A percentile compares a stretch with the other conserved stretches of the same genome.
These are phyloP conservation scores for Rhea pennata DNA, from an alignment of 2,113 vertebrate species.

Conservation along the genomic window DNA sequence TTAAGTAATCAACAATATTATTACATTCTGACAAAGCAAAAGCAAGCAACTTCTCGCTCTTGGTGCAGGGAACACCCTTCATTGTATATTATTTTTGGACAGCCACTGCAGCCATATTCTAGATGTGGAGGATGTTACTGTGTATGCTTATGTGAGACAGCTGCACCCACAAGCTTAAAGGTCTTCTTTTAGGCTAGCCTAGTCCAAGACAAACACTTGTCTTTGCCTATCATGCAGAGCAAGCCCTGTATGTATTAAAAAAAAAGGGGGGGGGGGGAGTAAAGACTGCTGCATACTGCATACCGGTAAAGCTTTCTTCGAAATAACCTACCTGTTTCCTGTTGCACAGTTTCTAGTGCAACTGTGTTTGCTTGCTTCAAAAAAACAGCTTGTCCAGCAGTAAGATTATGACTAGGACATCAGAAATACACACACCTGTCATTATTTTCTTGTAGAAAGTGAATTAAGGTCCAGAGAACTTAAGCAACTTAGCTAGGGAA, in stretches of 20 bases:
- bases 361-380: neutral
- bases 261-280: neutral
- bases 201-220: neutral
- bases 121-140: neutral
- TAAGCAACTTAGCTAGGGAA: neutral
- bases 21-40: neutral
- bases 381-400: neutral
- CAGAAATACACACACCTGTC: neutral
- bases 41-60: neutral
- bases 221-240: neutral
- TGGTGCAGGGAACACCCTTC: neutral
- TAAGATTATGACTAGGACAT: neutral
- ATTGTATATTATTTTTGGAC: conserved; percentile 44
- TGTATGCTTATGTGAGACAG: neutral
- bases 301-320: neutral
- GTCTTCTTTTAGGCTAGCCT: neutral
- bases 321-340: neutral
- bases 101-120: neutral
- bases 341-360: rapidly evolving
- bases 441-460: neutral
- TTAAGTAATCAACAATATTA: neutral
- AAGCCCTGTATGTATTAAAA: neutral
- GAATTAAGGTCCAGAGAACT: neutral
- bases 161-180: neutral
- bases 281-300: neutral